phyloP scores from a whole-genome alignment of 1,140 invertebrate genomes.

The Drosophila navojoa region DNA sequence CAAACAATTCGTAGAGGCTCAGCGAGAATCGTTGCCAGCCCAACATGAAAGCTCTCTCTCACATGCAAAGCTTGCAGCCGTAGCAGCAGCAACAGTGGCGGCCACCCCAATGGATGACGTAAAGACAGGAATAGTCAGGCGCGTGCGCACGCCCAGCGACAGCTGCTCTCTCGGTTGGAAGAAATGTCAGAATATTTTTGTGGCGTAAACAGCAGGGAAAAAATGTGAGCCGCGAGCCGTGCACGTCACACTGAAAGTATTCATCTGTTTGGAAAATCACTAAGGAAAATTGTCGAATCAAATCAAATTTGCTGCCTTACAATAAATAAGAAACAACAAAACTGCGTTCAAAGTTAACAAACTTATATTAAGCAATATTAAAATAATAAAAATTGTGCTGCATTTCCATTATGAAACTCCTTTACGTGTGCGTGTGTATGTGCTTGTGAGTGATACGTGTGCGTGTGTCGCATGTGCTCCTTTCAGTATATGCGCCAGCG shows the following conservation, averaged over 20 bases:
- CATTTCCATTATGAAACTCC: constrained; percentile 73
- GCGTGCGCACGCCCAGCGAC: constrained; percentile 47
- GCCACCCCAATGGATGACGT: constrained; percentile 56
- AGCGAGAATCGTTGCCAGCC: constrained; percentile 4
- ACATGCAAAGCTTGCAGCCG: constrained; percentile 1
- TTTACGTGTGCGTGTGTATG: constrained; percentile 61
- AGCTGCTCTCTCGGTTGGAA: constrained; percentile 39
- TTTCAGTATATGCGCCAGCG: constrained; percentile 8
- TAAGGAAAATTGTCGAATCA: constrained; percentile 32
- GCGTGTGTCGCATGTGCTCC: constrained; percentile 12
- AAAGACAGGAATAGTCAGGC: constrained; percentile 43
- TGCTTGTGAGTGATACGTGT: constrained; percentile 48
- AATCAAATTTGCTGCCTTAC: constrained; percentile 61
- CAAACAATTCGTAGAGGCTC: background rate
- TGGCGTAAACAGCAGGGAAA: constrained; percentile 72
- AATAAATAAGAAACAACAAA: constrained; percentile 3
- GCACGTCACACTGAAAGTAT: constrained; percentile 47
- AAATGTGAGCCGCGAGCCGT: constrained; percentile 72
- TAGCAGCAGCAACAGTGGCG: constrained; percentile 17
- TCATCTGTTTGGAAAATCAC: constrained; percentile 68
- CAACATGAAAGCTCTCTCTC: constrained; percentile 23
- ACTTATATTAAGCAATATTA: constrained; percentile 29
- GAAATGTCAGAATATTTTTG: constrained; percentile 70
- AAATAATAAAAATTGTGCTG: constrained; percentile 23
- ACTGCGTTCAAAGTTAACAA: constrained; percentile 16